These are phyloP conservation scores for Carduelis carduelis DNA, from an alignment of 2,797 vertebrate genomes.

Conservation along the genomic window DNA sequence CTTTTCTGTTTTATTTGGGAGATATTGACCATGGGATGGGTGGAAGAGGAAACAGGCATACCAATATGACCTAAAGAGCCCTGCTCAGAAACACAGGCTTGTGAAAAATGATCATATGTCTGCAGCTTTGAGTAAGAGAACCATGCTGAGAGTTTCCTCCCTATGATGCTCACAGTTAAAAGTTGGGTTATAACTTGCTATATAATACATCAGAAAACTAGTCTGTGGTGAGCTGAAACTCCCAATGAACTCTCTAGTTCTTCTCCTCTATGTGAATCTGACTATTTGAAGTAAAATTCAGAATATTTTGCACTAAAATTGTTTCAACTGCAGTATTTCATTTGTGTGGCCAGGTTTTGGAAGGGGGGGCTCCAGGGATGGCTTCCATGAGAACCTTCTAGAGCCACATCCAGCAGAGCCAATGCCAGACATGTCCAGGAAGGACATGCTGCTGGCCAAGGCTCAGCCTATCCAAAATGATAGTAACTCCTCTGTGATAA, in stretches of 20 bases:
- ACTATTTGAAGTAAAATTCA: background rate
- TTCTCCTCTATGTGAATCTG: background rate
- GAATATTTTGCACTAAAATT: background rate
- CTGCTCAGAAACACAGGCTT: background rate
- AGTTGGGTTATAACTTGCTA: background rate
- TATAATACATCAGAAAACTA: background rate
- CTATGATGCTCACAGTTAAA: background rate
- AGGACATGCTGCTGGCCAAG: rapidly evolving
- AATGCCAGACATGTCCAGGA: background rate
- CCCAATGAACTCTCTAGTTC: background rate
- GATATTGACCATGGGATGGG: background rate
- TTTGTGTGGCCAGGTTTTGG: background rate
- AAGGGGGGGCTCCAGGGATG: background rate
- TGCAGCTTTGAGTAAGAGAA: background rate
- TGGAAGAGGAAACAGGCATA: rapidly evolving
- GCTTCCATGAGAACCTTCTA: background rate
- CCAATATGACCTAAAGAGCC: background rate
- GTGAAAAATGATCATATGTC: background rate
- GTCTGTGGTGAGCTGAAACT: background rate
- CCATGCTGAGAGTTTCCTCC: background rate
- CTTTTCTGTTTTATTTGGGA: background rate
- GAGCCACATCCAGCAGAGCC: background rate
- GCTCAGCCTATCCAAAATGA: background rate
- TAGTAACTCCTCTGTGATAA: background rate
- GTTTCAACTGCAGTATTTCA: background rate